Conservation (phyloP, 2,113 vertebrate genomes). For the Sorex fumeus region DNA sequence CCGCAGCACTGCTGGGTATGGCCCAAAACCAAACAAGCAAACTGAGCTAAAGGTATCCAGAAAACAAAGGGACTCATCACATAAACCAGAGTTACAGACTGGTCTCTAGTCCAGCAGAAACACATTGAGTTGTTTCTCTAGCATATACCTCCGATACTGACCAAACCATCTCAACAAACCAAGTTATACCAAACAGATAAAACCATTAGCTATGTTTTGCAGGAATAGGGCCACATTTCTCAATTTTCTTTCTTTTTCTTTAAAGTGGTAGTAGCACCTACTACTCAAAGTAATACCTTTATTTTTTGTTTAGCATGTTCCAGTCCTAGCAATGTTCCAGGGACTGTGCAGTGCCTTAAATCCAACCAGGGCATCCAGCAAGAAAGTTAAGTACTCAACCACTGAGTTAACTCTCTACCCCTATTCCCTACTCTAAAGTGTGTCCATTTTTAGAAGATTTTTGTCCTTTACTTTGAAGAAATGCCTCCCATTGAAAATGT, state of each 20-base stretch:
- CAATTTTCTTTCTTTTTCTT: neutral
- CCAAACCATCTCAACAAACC: slow-evolving; percentile 25
- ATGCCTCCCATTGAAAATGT: slow-evolving; percentile 36
- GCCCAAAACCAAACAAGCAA: neutral
- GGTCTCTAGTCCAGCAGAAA: neutral
- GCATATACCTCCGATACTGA: neutral
- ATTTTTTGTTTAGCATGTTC: too few species aligned
- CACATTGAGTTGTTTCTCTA: neutral
- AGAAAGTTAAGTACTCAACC: too few species aligned
- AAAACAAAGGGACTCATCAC: neutral
- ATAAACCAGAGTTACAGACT: neutral
- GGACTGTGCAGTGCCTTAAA: too few species aligned
- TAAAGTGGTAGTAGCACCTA: slow-evolving; percentile 47
- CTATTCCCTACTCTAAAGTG: too few species aligned
- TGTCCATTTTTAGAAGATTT: slow-evolving; percentile 1
- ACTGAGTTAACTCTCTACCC: too few species aligned
- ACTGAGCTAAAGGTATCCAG: slow-evolving; percentile 8
- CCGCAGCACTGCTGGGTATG: too few species aligned
- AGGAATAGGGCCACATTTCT: slow-evolving; percentile 18
- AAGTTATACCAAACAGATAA: slow-evolving; percentile 17
- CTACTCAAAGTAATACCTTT: slow-evolving; percentile 12
- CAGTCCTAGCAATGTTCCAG: too few species aligned
- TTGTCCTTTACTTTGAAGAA: slow-evolving; percentile 42
- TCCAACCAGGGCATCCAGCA: too few species aligned
- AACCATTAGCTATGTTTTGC: slow-evolving; percentile 17